Base-by-base conservation (phyloP, 1,140 invertebrate species). In the Lepidurus packardi region DNA sequence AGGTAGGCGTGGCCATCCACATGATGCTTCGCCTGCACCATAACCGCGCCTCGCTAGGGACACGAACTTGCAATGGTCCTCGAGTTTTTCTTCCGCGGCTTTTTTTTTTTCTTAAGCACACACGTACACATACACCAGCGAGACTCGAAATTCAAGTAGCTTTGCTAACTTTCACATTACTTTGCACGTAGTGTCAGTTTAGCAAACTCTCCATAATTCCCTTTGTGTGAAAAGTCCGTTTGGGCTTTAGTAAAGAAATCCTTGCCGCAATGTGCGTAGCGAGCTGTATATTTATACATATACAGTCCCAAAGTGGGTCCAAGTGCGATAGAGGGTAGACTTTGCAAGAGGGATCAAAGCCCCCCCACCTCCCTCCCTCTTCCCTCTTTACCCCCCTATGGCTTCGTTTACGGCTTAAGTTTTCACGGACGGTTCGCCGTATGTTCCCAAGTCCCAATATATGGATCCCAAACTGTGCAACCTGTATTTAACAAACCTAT, bases 221-320 rank as follows among this genome's bases (percentile, higher is more conserved):
- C 3, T 65, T 65, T 65, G 53, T 65, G 21, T 65, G 1, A 65
- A 65, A 16, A 65, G 53, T n/a, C 16, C 16, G 53, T 13, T 21
- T 21, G 53, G 21, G 16, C 6, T 13, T 7, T 65, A 21, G 53
- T n/a, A 65, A 34, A 34, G 53, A 16, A 47, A 47, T 47, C 45
- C 45, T 65, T 65, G 53, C 53, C 53, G 53, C 53, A 65, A 65
- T 65, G 53, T 65, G n/a, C 53, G 53, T 65, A 65, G 53, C 34
- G 34, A n/a, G 53, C 53, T 65, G 53, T 65, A n/a, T 65, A 65
- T 65, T 21, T 16, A 65, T 21, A 65, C 53, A 65, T 65, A 21
- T 65, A 7, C 13, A 13, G 16, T 21, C 53, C 13, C 53, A 7
- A 65, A 65, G 53, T 65, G 16, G 53, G 53, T 13, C 21, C 53